Conservation (phyloP, 2,113 vertebrate species). For the Rhea americana region DNA sequence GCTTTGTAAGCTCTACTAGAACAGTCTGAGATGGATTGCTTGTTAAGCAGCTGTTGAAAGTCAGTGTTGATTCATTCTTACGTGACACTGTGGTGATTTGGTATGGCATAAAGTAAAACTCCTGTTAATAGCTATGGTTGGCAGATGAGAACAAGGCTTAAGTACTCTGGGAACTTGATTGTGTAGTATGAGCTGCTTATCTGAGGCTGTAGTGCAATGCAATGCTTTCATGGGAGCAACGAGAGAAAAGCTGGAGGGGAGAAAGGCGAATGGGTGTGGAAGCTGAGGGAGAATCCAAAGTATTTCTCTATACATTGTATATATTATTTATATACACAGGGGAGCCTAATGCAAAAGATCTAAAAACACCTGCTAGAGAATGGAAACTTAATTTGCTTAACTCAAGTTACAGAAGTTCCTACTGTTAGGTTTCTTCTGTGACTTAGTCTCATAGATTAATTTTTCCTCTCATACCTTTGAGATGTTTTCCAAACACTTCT, state of each 20-base stretch:
- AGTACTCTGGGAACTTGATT: neutral
- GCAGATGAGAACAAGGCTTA: neutral
- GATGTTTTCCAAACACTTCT: neutral
- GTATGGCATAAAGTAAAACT: neutral
- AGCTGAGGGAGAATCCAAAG: neutral
- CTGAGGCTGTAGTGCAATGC: neutral
- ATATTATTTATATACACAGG: neutral
- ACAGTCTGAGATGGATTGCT: neutral
- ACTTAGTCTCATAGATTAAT: neutral
- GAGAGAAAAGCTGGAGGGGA: neutral
- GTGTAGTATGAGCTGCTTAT: neutral
- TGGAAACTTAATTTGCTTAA: neutral
- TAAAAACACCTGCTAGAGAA: neutral
- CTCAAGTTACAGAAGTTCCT: neutral
- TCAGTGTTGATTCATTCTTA: neutral
- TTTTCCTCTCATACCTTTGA: neutral
- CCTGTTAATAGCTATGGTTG: neutral
- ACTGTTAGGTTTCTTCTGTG: neutral
- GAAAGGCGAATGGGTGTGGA: neutral
- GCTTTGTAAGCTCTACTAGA: neutral
- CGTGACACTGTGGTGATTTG: neutral
- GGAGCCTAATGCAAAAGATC: neutral
- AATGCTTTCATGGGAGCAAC: neutral
- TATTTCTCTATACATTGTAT: neutral
- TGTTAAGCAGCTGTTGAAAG: slow-evolving; percentile 5